Evolutionary conservation across 2,113 vertebrate genomes (phyloP).

Genomic region (Thryonomys swinderianus): DNA sequence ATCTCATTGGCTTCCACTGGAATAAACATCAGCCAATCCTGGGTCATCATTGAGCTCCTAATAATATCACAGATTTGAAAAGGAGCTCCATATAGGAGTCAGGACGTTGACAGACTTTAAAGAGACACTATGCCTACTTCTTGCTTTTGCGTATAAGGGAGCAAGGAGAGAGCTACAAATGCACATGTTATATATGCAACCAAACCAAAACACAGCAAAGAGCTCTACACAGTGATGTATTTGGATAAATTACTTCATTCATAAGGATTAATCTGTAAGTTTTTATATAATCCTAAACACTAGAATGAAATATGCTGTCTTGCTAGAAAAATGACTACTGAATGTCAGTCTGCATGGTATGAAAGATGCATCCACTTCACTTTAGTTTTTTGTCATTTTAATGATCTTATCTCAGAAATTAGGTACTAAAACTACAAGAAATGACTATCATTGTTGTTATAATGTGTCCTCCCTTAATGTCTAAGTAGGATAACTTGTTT

Average conservation of each 20-base stretch:
- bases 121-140: not conserved
- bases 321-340: not conserved
- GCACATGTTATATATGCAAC: not conserved
- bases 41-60: not conserved
- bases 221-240: not conserved
- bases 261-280: not conserved
- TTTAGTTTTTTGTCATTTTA: not conserved
- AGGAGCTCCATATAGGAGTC: not conserved
- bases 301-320: not conserved
- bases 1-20: not conserved
- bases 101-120: not conserved
- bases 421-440: not conserved
- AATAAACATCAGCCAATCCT: not conserved
- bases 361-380: not conserved
- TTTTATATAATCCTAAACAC: not conserved
- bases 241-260: not conserved
- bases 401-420: not conserved
- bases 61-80: not conserved
- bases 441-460: not conserved
- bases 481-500: not conserved
- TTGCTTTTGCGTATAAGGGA: not conserved
- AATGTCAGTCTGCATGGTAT: not conserved
- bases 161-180: not conserved
- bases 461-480: not conserved
- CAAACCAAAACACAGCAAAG: accelerated